Percentiles rank a stretch among this genome's conserved stretches.
These are phyloP conservation scores for Bradysia coprophila DNA, from an alignment of 1,140 invertebrate species.

Conservation along the genomic window DNA sequence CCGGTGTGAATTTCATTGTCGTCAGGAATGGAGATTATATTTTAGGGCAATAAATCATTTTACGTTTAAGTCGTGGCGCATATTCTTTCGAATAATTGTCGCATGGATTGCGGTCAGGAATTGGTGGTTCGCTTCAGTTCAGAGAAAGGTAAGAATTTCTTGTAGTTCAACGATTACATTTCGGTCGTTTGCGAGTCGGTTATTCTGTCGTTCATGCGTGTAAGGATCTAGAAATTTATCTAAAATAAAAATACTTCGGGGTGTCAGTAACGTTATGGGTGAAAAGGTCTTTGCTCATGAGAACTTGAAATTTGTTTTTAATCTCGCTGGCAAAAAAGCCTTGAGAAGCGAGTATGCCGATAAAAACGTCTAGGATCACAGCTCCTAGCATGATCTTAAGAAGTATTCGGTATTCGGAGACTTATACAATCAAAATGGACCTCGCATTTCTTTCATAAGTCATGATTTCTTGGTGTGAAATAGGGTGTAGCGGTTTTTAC, in stretches of 20 bases:
- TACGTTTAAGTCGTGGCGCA: not conserved
- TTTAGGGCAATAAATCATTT: not conserved
- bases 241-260: not conserved
- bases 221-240: not conserved
- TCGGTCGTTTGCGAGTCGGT: too few species aligned
- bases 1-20: not conserved
- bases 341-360: not conserved
- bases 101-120: not conserved
- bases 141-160: too few species aligned
- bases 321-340: not conserved
- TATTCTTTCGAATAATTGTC: not conserved
- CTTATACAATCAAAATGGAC: too few species aligned
- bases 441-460: not conserved
- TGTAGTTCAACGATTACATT: too few species aligned
- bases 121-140: too few species aligned
- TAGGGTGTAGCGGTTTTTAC: too few species aligned
- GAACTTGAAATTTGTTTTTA: not conserved
- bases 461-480: not conserved
- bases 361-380: not conserved
- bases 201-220: too few species aligned
- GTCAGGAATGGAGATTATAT: not conserved
- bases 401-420: not conserved
- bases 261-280: not conserved
- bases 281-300: not conserved
- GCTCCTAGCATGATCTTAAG: not conserved